Evolutionary conservation across 2,797 vertebrate genomes (phyloP).

Genomic region (Ctenopoma multispine): DNA sequence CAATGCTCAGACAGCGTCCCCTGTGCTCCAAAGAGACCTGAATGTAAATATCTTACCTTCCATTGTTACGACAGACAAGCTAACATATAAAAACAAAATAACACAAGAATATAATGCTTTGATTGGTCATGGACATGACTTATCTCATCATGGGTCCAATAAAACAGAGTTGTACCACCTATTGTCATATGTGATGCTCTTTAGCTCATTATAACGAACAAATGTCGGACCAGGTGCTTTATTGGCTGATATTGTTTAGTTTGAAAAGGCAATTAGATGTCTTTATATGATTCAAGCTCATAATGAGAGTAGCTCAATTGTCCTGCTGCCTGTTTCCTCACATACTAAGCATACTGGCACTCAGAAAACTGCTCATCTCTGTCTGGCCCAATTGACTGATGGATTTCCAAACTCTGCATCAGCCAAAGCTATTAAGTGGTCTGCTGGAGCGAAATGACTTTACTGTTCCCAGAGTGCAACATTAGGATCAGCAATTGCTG

Average conservation of each 20-base stretch:
- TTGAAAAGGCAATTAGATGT: conserved; percentile 35
- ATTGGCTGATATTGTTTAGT: conserved; percentile 7
- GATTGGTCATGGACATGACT: neutral
- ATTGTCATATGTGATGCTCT: conserved; percentile 13
- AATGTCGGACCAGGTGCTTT: conserved; percentile 16
- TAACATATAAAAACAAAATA: neutral
- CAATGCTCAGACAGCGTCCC: neutral
- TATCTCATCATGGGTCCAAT: neutral
- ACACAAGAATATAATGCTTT: neutral
- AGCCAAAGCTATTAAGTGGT: conserved; percentile 79
- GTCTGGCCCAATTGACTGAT: conserved; percentile 66
- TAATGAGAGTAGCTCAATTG: conserved; percentile 44
- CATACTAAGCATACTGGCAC: conserved; percentile 55
- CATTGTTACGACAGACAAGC: neutral
- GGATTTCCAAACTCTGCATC: conserved; percentile 74
- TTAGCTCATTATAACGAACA: conserved; percentile 7
- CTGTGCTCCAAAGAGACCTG: neutral
- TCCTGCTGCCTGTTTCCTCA: conserved; percentile 46
- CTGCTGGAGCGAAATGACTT: conserved; percentile 81
- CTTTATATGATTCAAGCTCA: conserved; percentile 38
- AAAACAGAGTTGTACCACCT: neutral
- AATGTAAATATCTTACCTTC: neutral
- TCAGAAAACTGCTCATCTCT: conserved; percentile 70
- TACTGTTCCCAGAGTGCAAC: conserved; percentile 72
- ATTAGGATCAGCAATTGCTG: conserved; percentile 78